A percentile compares a stretch with the other conserved stretches of the same genome.
Conservation (phyloP, 2,113 vertebrate species). For the Blennius ocellaris region DNA sequence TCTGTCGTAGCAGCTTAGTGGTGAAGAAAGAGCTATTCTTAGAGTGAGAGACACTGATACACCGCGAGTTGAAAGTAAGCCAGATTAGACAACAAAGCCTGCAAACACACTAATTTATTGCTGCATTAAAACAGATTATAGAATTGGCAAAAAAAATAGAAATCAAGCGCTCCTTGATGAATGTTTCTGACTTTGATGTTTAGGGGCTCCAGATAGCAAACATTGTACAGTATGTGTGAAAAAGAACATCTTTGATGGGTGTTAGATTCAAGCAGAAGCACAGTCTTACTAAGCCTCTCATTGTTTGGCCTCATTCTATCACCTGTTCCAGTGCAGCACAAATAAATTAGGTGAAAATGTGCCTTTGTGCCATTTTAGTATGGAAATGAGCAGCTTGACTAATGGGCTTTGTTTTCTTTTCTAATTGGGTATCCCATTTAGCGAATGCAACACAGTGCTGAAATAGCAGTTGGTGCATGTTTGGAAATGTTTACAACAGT, state of each 20-base stretch:
- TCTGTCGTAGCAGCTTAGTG: constrained; percentile 19
- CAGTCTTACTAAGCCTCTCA: constrained; percentile 34
- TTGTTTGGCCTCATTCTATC: constrained; percentile 72
- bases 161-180: constrained; percentile 47
- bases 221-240: constrained; percentile 17
- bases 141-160: constrained; percentile 21
- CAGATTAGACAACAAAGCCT: constrained; percentile 65
- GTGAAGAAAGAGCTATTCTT: constrained; percentile 47
- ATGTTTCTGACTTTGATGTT: constrained; percentile 53
- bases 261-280: constrained; percentile 42
- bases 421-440: constrained; percentile 41
- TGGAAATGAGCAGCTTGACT: constrained; percentile 67
- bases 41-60: constrained; percentile 34
- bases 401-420: constrained; percentile 54
- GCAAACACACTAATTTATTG: constrained; percentile 51
- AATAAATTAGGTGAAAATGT: constrained; percentile 62
- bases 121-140: constrained; percentile 59
- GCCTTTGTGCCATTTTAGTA: constrained; percentile 45
- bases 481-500: constrained; percentile 39
- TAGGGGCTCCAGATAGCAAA: constrained; percentile 30
- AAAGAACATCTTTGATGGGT: constrained; percentile 58
- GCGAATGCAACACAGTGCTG: constrained; percentile 28
- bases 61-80: constrained; percentile 47
- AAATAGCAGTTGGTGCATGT: neutral
- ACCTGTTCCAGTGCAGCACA: constrained; percentile 55